phyloP scores from a whole-genome alignment of 2,888 invertebrate species.

The Gisinianus flammeolus region DNA sequence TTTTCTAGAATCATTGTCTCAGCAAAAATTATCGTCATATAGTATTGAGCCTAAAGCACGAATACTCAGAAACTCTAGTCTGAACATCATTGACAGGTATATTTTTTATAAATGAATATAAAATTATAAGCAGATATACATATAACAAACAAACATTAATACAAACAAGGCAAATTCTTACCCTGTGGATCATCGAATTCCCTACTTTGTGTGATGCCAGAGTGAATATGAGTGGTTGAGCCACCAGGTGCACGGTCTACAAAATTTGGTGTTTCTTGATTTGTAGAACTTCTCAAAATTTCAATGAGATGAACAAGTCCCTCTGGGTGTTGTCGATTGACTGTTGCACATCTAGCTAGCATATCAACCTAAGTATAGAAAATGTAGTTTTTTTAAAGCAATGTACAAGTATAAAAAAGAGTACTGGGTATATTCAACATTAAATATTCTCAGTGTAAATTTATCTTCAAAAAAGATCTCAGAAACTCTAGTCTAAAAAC shows the following conservation, averaged over 20 bases:
- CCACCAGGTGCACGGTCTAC: constrained; percentile 79
- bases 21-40: constrained; percentile 44
- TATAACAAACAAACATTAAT: too few species aligned
- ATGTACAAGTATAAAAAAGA: too few species aligned
- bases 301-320: constrained; percentile 57
- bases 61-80: constrained; percentile 52
- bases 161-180: too few species aligned
- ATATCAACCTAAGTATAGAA: constrained; percentile 54
- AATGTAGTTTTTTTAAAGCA: too few species aligned
- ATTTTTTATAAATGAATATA: background rate
- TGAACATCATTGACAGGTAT: constrained; percentile 41
- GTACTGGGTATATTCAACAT: too few species aligned
- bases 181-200: constrained; percentile 58
- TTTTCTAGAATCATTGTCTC: background rate
- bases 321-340: constrained; percentile 57
- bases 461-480: constrained; percentile 37
- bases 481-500: constrained; percentile 55
- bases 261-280: constrained; percentile 65
- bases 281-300: constrained; percentile 43
- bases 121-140: background rate
- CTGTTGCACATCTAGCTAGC: constrained; percentile 54
- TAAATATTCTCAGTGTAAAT: too few species aligned
- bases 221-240: constrained; percentile 85
- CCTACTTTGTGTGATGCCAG: constrained; percentile 81
- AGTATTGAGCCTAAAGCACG: background rate